These are phyloP conservation scores for Toxostoma redivivum DNA, from an alignment of 2,113 vertebrate genomes.

Conservation along the genomic window DNA sequence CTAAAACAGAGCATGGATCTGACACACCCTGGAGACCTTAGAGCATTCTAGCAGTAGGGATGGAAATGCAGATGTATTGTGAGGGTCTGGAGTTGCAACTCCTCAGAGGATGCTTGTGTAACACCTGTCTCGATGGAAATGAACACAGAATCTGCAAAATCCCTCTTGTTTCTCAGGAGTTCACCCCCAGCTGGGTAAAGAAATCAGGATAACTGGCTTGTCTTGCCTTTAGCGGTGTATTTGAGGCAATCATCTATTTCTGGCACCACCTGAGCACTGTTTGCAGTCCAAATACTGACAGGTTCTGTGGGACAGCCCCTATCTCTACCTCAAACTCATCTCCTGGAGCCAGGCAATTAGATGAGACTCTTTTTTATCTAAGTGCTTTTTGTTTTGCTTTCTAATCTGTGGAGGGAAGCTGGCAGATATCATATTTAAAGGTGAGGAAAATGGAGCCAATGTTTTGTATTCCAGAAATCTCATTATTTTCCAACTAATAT, in stretches of 20 bases:
- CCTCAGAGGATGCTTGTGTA: neutral
- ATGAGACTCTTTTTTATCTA: constrained; percentile 24
- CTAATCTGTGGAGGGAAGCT: neutral
- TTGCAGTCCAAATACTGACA: neutral
- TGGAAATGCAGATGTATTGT: neutral
- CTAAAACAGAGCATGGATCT: neutral
- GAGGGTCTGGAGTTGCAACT: neutral
- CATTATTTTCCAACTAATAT: constrained; percentile 24
- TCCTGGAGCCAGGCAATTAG: neutral
- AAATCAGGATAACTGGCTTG: neutral
- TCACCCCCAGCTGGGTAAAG: neutral
- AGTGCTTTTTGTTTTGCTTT: constrained; percentile 12
- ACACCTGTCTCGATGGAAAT: neutral
- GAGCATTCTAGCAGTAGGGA: neutral
- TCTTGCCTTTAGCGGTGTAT: neutral
- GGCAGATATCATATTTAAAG: constrained; percentile 10
- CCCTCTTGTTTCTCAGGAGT: neutral
- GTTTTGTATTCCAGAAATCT: constrained; percentile 22
- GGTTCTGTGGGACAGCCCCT: neutral
- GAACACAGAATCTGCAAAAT: neutral
- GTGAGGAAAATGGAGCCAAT: neutral
- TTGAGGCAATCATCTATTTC: neutral
- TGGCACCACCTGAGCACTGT: neutral
- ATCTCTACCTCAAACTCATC: neutral
- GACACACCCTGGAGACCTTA: neutral